Conservation (phyloP, 2,797 vertebrate species). For the Threskiornis aethiopicus region DNA sequence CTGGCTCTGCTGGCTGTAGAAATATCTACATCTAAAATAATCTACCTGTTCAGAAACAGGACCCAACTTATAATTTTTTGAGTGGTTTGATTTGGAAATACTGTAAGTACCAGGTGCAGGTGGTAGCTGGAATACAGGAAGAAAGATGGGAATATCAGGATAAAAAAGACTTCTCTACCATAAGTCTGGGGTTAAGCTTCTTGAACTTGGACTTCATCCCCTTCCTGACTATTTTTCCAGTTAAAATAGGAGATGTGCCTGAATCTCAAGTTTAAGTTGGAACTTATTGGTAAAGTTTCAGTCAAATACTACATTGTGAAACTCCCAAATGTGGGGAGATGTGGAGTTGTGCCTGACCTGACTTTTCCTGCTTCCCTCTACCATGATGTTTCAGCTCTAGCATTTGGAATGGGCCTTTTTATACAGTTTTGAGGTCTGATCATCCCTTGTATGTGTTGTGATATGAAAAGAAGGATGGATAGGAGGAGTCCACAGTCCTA, state of each 20-base stretch:
- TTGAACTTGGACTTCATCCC: background rate
- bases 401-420: background rate
- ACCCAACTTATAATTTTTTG: background rate
- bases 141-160: background rate
- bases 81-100: background rate
- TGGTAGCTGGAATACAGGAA: background rate
- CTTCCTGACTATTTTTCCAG: background rate
- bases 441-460: background rate
- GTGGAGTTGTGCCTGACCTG: background rate
- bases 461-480: background rate
- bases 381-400: background rate
- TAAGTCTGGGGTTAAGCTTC: background rate
- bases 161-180: background rate
- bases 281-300: background rate
- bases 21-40: background rate
- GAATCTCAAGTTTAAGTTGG: background rate
- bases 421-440: background rate
- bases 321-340: background rate
- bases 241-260: background rate
- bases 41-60: background rate
- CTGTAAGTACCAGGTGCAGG: background rate
- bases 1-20: background rate
- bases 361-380: background rate
- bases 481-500: background rate
- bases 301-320: background rate